phyloP scores from a whole-genome alignment of 2,113 vertebrate genomes.

The Neopipo cinnamomea region DNA sequence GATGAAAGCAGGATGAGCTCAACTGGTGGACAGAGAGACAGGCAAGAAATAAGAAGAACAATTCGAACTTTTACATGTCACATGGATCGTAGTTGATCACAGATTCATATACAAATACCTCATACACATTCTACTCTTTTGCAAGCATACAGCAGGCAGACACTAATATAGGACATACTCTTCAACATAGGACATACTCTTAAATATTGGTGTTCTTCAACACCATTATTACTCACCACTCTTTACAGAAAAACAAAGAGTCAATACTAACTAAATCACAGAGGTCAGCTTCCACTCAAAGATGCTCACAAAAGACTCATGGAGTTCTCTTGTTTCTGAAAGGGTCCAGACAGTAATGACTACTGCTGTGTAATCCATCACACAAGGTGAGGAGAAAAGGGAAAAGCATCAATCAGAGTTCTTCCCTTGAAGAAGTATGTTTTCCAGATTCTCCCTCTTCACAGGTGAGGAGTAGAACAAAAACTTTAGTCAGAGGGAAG shows the following conservation, averaged over 20 bases:
- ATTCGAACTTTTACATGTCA: background rate
- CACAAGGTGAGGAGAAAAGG: background rate
- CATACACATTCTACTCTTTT: background rate
- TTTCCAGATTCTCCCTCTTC: background rate
- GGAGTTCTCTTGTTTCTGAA: background rate
- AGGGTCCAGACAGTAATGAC: background rate
- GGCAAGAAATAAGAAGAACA: background rate
- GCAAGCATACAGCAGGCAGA: background rate
- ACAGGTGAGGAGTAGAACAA: background rate
- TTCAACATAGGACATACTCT: no score
- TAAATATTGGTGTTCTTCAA: no score
- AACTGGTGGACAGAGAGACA: background rate
- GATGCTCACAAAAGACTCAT: background rate
- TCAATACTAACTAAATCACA: background rate
- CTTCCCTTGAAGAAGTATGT: background rate
- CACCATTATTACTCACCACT: background rate
- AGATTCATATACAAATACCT: background rate
- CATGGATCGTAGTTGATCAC: background rate
- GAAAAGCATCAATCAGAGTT: background rate
- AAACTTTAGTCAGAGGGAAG: background rate
- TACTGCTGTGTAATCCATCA: background rate
- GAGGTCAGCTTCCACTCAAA: background rate
- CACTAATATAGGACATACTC: accelerated
- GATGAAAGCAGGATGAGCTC: background rate
- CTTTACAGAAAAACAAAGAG: background rate